phyloP scores from a whole-genome alignment of 1,140 invertebrate genomes.

The Nebria ingens region DNA sequence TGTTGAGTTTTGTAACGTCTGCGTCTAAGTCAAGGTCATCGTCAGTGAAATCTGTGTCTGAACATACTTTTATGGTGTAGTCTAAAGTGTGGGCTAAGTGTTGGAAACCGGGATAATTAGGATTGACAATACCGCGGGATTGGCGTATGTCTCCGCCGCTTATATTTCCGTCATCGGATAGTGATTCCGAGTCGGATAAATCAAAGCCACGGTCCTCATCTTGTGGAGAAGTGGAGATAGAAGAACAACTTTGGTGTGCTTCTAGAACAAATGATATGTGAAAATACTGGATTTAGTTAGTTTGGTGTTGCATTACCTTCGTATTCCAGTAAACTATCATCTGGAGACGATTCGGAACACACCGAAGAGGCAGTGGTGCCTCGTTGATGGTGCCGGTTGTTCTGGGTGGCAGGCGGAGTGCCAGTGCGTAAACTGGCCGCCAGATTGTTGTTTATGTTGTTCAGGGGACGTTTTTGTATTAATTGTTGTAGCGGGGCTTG shows the following conservation, averaged over 20 bases:
- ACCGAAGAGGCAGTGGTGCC: conserved; percentile 23
- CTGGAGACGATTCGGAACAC: conserved; percentile 30
- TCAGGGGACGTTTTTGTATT: conserved; percentile 14
- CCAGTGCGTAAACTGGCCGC: conserved; percentile 4
- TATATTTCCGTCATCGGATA: conserved; percentile 30
- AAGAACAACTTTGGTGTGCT: conserved; percentile 28
- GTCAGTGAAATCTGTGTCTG: conserved; percentile 40
- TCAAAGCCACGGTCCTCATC: conserved; percentile 31
- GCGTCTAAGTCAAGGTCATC: conserved; percentile 33
- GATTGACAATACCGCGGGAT: conserved; percentile 62
- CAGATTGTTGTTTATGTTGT: conserved; percentile 13
- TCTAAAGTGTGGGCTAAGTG: conserved; percentile 46
- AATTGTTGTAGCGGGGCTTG: neutral
- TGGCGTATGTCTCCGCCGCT: conserved; percentile 16
- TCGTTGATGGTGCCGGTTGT: conserved; percentile 17
- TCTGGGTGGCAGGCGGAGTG: conserved; percentile 11
- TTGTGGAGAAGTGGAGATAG: conserved; percentile 29
- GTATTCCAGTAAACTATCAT: conserved; percentile 32
- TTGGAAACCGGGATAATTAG: conserved; percentile 66
- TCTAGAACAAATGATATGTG: conserved; percentile 20
- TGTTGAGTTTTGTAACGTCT: conserved; percentile 21
- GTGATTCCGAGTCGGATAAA: conserved; percentile 28
- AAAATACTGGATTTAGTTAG: neutral
- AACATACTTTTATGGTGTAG: conserved; percentile 24
- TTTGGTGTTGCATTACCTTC: conserved; percentile 23